A percentile compares a stretch with the other conserved stretches of the same genome.
Evolutionary conservation across 2,113 vertebrate species (phyloP).

Genomic region (Anguilla japonica): DNA sequence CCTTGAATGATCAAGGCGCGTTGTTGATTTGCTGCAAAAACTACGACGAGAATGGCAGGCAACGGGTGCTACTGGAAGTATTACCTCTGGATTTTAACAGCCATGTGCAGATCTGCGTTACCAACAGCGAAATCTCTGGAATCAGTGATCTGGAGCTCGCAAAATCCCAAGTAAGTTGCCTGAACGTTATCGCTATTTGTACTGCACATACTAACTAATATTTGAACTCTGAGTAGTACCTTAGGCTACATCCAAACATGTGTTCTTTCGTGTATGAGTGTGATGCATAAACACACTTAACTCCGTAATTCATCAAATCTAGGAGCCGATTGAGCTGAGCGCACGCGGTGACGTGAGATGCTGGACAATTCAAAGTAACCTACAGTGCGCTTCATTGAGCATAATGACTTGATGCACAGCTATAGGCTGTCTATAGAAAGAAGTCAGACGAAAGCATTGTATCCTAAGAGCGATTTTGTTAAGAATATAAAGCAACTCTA

Average conservation of each 20-base stretch:
- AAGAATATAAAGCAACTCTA: no score
- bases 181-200: conserved; percentile 15
- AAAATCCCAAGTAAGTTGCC: conserved; percentile 50
- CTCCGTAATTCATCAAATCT: not conserved
- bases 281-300: not conserved
- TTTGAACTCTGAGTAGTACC: not conserved
- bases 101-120: conserved; percentile 42
- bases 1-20: conserved; percentile 32
- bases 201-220: not conserved
- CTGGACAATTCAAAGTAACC: not conserved
- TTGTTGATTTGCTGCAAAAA: conserved; percentile 14
- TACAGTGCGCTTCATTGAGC: not conserved
- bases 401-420: not conserved
- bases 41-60: conserved; percentile 42
- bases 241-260: not conserved
- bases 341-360: not conserved
- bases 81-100: conserved; percentile 50
- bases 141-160: conserved; percentile 51
- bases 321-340: not conserved
- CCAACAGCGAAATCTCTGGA: conserved; percentile 54
- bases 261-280: not conserved
- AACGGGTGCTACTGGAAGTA: conserved; percentile 43
- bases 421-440: not conserved
- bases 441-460: not conserved
- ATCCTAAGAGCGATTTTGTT: not conserved